Base-by-base conservation (phyloP, 1,140 invertebrate genomes). In the Camponotus pennsylvanicus region DNA sequence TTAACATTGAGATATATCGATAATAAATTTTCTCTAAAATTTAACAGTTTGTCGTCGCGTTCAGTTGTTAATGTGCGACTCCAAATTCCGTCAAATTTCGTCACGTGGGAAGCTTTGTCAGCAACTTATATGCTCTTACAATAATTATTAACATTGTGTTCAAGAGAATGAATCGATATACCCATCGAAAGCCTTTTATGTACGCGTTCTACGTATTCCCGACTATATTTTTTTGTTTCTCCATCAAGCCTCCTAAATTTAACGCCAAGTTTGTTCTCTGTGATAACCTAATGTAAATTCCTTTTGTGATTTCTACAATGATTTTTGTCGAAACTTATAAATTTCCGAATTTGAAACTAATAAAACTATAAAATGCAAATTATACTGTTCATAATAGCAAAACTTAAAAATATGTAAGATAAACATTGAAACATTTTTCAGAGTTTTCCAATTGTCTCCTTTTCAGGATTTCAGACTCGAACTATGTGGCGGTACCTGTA, bases 41-140 rank as follows among this genome's bases (percentile, higher is more conserved):
- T 89, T 90, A 87, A 89, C 78, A 66, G 61, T 61, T 82, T 13
- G 40, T 73, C 76, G 40, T 84, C 37, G 52, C 77, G 45, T 55
- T 49, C 59, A 67, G 84, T 37, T 90, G 55, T 82, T 83, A 27
- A 78, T 63, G 18, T 55, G 32, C 32, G 71, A 84, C 34, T 45
- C 42, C 40, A 15, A 27, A 89, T 63, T 78, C 49, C 82, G 86
- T 66, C 90, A 88, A 92, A 88, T 70, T 75, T 67, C 82, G 85
- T 89, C 70, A 91, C 91, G 91, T 91, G 92, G 92, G 92, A 93
- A 92, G 89, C 92, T 92, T 93, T 88, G 92, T 92, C 91, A 93
- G 93, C 92, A 84, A 70, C 86, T 93, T 90, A 92, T 64, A 80
- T 73, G 45, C 76, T 92, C 89, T 91, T 91, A 89, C 59, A 75